These are phyloP conservation scores for Reticulitermes speratus DNA, from an alignment of 1,140 invertebrate genomes.

Conservation along the genomic window DNA sequence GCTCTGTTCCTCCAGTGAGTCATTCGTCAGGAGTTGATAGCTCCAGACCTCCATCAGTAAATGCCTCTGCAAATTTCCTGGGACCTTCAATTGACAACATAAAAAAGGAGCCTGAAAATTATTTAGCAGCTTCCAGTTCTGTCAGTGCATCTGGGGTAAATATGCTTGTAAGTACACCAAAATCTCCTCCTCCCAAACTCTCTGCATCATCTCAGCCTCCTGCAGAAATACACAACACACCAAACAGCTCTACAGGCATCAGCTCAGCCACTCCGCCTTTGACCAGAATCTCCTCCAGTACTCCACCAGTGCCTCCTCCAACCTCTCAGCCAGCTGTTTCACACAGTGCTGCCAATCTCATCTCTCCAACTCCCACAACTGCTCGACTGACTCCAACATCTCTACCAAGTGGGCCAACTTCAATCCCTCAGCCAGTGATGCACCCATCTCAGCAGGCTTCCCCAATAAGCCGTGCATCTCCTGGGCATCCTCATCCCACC, in stretches of 20 bases:
- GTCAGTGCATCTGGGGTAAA: slow-evolving; percentile 34
- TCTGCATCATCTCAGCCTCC: not conserved
- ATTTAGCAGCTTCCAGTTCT: slow-evolving; percentile 21
- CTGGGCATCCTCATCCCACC: slow-evolving; percentile 53
- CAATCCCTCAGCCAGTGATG: slow-evolving; percentile 66
- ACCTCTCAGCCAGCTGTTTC: slow-evolving; percentile 49
- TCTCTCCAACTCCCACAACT: slow-evolving; percentile 47
- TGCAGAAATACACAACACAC: slow-evolving; percentile 40
- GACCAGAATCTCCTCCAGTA: not conserved
- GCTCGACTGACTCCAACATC: slow-evolving; percentile 58
- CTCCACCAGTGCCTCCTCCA: slow-evolving; percentile 34
- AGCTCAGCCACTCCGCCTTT: not conserved
- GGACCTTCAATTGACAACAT: slow-evolving; percentile 58
- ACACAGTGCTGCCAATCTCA: slow-evolving; percentile 37
- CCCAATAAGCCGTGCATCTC: slow-evolving; percentile 48
- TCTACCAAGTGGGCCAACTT: slow-evolving; percentile 47
- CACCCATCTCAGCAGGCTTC: slow-evolving; percentile 66
- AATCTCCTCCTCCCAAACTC: slow-evolving; percentile 43
- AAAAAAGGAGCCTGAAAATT: slow-evolving; percentile 68
- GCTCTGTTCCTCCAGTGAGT: not conserved
- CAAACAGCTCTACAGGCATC: not conserved
- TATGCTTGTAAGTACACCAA: slow-evolving; percentile 42
- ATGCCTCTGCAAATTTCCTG: slow-evolving; percentile 24
- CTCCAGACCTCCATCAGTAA: slow-evolving; percentile 16
- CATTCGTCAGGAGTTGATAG: not conserved